These are phyloP conservation scores for Episyrphus balteatus DNA, from an alignment of 1,140 invertebrate genomes.

Conservation along the genomic window DNA sequence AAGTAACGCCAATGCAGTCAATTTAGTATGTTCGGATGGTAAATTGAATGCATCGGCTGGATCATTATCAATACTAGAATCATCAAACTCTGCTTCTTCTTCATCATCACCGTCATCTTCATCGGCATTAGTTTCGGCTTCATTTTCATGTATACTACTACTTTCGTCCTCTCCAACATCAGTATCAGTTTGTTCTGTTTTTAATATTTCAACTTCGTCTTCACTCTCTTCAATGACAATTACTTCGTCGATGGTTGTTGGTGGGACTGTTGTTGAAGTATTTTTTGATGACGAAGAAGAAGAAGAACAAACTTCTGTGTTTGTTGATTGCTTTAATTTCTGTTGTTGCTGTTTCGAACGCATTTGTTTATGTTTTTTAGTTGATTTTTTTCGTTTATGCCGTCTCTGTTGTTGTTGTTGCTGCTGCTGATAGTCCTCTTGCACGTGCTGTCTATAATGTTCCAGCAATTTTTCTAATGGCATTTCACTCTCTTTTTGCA, in stretches of 20 bases:
- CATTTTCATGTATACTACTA: neutral
- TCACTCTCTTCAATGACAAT: no score
- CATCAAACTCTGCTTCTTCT: slow-evolving; percentile 14
- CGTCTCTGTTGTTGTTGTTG: slow-evolving; percentile 19
- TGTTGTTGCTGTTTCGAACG: neutral
- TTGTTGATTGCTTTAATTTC: slow-evolving; percentile 1
- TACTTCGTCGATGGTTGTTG: neutral
- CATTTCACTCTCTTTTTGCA: slow-evolving; percentile 83
- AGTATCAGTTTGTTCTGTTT: neutral
- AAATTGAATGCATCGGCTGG: no score
- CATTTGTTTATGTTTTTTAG: slow-evolving; percentile 17
- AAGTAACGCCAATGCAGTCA: slow-evolving; percentile 14
- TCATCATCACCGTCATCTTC: slow-evolving; percentile 3
- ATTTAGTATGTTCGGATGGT: no score
- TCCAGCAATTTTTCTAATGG: slow-evolving; percentile 84
- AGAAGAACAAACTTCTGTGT: neutral
- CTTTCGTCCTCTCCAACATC: neutral
- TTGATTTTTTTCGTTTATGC: neutral
- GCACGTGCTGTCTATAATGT: slow-evolving; percentile 51
- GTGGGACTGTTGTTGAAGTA: neutral
- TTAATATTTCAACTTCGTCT: neutral
- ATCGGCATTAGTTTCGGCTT: slow-evolving; percentile 4
- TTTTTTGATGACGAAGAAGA: neutral
- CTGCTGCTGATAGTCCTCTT: neutral
- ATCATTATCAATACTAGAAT: neutral